Conservation (phyloP, 2,797 vertebrate genomes). For the Platalea minor region DNA sequence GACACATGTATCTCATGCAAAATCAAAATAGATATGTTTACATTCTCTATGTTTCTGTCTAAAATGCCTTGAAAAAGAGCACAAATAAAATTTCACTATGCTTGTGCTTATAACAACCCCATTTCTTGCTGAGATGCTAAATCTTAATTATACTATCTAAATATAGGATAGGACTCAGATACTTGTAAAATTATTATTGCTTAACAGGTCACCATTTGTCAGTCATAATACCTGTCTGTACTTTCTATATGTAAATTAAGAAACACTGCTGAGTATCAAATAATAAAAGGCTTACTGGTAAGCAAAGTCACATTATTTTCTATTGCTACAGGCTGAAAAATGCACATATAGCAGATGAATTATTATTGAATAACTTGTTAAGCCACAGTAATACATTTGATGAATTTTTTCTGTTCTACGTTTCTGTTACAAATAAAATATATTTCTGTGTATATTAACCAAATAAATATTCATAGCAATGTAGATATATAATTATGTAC, state of each 20-base stretch:
- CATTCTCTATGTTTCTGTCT: not conserved
- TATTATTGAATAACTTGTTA: not conserved
- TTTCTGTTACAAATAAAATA: not conserved
- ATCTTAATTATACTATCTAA: not conserved
- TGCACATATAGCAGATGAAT: not conserved
- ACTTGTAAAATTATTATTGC: not conserved
- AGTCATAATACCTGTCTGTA: not conserved
- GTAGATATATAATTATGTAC: not conserved
- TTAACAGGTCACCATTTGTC: not conserved
- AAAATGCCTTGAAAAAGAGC: not conserved
- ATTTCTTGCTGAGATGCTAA: not conserved
- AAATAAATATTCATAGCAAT: not conserved
- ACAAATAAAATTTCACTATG: not conserved
- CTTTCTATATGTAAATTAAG: not conserved
- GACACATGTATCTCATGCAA: not conserved
- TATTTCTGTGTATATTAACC: not conserved
- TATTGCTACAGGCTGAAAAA: not conserved
- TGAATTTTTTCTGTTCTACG: not conserved
- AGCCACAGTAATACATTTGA: not conserved
- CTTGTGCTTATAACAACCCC: not conserved
- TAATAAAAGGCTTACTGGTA: not conserved
- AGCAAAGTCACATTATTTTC: not conserved
- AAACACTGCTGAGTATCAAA: not conserved
- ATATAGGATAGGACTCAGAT: not conserved
- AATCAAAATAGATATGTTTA: not conserved